Conservation (phyloP, 2,113 vertebrate species). For the Ochotona princeps region DNA sequence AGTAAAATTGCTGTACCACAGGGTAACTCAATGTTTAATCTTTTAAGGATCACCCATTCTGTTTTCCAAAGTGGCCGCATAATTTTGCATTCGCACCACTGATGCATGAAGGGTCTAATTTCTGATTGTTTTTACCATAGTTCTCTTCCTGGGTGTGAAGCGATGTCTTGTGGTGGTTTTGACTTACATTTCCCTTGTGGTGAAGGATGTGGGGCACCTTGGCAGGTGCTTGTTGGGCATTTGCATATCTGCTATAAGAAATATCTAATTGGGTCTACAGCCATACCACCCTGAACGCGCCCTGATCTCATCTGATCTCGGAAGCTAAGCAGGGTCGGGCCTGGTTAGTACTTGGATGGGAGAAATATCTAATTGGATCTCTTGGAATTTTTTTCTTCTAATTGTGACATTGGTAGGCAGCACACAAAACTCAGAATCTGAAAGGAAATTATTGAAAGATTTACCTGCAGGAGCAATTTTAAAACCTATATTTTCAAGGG, state of each 20-base stretch:
- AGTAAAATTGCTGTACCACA: neutral
- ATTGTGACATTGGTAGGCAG: neutral
- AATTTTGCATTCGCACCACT: neutral
- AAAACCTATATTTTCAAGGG: conserved; percentile 44
- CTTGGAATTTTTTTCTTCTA: neutral
- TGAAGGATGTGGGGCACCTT: neutral
- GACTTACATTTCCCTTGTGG: neutral
- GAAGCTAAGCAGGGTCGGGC: no score
- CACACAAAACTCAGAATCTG: conserved; percentile 2
- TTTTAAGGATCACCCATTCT: neutral
- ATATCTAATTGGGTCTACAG: neutral
- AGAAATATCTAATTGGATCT: neutral
- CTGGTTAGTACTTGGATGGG: no score
- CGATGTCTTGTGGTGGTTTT: neutral
- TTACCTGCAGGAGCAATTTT: neutral
- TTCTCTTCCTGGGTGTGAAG: neutral
- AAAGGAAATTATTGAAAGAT: conserved; percentile 21
- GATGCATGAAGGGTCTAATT: neutral
- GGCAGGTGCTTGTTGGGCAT: neutral
- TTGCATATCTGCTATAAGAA: neutral
- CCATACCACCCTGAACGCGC: no score
- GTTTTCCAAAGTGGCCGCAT: neutral
- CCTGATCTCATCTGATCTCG: no score
- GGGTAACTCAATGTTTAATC: neutral
- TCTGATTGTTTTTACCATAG: neutral